A percentile compares a stretch with the other conserved stretches of the same genome.
Conservation (phyloP, 1,140 invertebrate genomes). For the Brachionus sp. region DNA sequence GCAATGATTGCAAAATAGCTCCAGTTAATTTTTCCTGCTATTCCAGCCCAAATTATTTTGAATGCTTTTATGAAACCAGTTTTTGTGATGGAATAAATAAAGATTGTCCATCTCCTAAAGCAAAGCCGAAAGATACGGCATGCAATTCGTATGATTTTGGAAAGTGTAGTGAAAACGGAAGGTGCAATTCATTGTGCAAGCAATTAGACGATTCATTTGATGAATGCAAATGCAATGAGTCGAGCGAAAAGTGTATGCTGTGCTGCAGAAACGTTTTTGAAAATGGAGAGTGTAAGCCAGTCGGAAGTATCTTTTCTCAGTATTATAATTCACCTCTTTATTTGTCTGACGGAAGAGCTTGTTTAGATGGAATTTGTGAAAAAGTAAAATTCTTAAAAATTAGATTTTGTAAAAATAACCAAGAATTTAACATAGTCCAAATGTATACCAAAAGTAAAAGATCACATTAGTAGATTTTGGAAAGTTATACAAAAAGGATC, state of each 20-base stretch:
- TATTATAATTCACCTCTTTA: neutral
- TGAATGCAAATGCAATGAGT: slow-evolving; percentile 71
- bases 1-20: slow-evolving; percentile 81
- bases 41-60: slow-evolving; percentile 54
- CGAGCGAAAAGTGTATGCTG: slow-evolving; percentile 77
- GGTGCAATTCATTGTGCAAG: slow-evolving; percentile 18
- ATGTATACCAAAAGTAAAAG: slow-evolving; percentile 88
- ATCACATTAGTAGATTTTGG: slow-evolving; percentile 90
- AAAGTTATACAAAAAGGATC: slow-evolving; percentile 93
- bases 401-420: too few relatives aligned
- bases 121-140: slow-evolving; percentile 78
- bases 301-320: neutral
- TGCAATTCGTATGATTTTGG: slow-evolving; percentile 63
- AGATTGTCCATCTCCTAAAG: slow-evolving; percentile 73
- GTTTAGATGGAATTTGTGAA: slow-evolving; percentile 43
- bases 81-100: slow-evolving; percentile 68
- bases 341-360: slow-evolving; percentile 12
- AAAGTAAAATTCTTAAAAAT: slow-evolving; percentile 8
- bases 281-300: neutral
- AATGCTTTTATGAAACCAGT: slow-evolving; percentile 34
- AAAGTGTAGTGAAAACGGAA: neutral
- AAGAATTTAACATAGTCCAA: too few relatives aligned
- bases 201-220: slow-evolving; percentile 39
- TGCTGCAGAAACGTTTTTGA: slow-evolving; percentile 72
- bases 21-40: slow-evolving; percentile 68